A percentile compares a stretch with the other conserved stretches of the same genome.
Evolutionary conservation across 2,888 invertebrate genomes (phyloP).

Genomic region (Leptarthrus brevirostris): DNA sequence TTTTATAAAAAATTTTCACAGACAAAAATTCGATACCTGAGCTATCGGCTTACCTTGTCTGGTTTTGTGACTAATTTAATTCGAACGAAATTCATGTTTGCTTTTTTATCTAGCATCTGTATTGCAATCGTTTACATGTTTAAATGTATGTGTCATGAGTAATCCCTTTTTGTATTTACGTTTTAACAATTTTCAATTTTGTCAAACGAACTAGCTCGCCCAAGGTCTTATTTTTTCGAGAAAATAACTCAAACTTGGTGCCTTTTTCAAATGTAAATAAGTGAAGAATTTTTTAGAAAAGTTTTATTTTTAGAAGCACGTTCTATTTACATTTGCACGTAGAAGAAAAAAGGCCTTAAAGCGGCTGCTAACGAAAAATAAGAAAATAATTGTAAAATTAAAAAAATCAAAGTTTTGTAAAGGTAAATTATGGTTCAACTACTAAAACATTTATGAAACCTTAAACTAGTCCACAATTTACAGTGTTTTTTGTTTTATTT

Average conservation of each 20-base stretch:
- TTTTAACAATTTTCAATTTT: slow-evolving; percentile 15
- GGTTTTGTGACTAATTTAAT: not conserved
- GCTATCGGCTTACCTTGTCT: slow-evolving; percentile 3
- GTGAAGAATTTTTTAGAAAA: not conserved
- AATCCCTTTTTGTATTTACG: not conserved
- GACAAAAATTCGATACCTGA: slow-evolving; percentile 34
- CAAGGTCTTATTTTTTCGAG: slow-evolving; percentile 48
- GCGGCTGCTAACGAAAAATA: slow-evolving; percentile 24
- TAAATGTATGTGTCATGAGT: not conserved
- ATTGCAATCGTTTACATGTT: not conserved
- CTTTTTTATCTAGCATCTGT: slow-evolving; percentile 1
- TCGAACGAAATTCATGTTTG: slow-evolving; percentile 1
- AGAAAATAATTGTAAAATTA: not conserved
- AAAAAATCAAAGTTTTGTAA: not conserved
- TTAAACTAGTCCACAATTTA: slow-evolving; percentile 43
- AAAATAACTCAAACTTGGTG: slow-evolving; percentile 48
- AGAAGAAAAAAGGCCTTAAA: slow-evolving; percentile 28
- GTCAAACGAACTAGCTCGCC: slow-evolving; percentile 34
- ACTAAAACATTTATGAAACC: slow-evolving; percentile 29
- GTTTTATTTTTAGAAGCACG: slow-evolving; percentile 15
- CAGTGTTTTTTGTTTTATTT: slow-evolving; percentile 41
- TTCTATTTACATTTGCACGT: slow-evolving; percentile 23
- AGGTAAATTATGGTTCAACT: not conserved
- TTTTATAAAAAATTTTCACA: slow-evolving; percentile 44
- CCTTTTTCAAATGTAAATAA: slow-evolving; percentile 41